Evolutionary conservation across 1,140 invertebrate species (phyloP).

Genomic region (Elymnias hypermnestra): DNA sequence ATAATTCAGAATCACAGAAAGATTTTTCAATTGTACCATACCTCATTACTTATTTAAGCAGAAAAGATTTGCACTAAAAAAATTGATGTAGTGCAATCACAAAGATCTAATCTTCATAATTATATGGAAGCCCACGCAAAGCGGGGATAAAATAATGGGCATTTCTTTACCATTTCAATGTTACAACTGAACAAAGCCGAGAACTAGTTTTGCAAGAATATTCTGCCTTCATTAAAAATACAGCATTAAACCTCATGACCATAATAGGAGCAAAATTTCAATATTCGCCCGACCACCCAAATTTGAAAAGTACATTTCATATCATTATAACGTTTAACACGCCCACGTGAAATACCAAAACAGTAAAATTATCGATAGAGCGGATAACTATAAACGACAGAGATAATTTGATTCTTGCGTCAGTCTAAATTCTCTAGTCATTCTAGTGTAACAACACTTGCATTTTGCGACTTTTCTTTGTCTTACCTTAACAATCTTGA

Average conservation of each 20-base stretch:
- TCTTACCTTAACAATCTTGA: no score
- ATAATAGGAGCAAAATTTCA: slow-evolving; percentile 2
- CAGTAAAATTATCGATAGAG: slow-evolving; percentile 17
- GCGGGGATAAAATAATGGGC: no score
- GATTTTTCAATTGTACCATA: no score
- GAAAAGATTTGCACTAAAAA: no score
- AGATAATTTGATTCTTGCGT: slow-evolving; percentile 17
- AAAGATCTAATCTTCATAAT: no score
- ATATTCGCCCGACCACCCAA: slow-evolving; percentile 11
- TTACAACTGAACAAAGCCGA: slow-evolving; percentile 8
- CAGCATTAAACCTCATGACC: slow-evolving; percentile 1
- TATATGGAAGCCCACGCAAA: no score
- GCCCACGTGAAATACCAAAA: slow-evolving; percentile 22
- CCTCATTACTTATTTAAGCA: no score
- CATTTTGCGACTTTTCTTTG: slow-evolving; percentile 6
- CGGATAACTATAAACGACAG: slow-evolving; percentile 18
- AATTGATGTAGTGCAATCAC: no score
- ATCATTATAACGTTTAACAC: slow-evolving; percentile 21
- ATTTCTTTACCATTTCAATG: slow-evolving; percentile 3
- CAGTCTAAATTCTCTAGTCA: slow-evolving; percentile 19
- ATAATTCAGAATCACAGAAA: no score
- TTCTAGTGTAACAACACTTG: slow-evolving; percentile 9
- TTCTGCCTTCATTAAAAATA: slow-evolving; percentile 6
- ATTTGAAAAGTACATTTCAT: slow-evolving; percentile 14
- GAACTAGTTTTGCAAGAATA: slow-evolving; percentile 6